Evolutionary conservation across 2,113 vertebrate species (phyloP).

Genomic region (Eublepharis macularius): DNA sequence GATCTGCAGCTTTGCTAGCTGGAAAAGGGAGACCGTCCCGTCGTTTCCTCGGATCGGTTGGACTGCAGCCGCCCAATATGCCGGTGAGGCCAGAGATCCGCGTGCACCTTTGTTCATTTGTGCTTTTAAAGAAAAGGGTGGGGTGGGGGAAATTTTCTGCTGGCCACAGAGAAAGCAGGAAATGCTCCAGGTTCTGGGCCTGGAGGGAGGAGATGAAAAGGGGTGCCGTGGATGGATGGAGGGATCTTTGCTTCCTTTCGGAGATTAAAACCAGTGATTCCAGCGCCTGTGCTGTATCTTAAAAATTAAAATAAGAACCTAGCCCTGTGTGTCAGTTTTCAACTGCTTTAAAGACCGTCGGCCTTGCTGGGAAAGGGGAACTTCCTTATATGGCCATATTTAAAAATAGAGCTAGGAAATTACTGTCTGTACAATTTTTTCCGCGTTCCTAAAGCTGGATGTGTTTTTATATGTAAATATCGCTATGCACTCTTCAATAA

Average conservation of each 20-base stretch:
- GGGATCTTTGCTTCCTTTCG: neutral
- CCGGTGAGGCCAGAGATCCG: conserved; percentile 73
- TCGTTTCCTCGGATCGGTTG: neutral
- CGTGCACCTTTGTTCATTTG: neutral
- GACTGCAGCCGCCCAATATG: conserved; percentile 70
- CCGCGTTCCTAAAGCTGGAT: too few species aligned
- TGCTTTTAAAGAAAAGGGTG: neutral
- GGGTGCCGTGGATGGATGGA: neutral
- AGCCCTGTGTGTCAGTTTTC: neutral
- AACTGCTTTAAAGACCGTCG: neutral
- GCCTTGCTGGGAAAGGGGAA: neutral
- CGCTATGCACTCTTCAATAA: too few species aligned
- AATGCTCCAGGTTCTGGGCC: neutral
- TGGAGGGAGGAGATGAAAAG: neutral
- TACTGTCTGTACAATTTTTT: too few species aligned
- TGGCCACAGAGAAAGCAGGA: rapidly evolving
- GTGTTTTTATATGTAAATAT: too few species aligned
- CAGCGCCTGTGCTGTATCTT: too few species aligned
- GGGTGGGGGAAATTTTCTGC: neutral
- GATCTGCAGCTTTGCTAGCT: neutral
- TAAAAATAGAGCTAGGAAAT: too few species aligned
- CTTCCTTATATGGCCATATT: neutral
- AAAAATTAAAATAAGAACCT: neutral
- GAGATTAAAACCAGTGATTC: neutral
- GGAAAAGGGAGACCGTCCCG: neutral